Evolutionary conservation across 1,140 invertebrate species (phyloP).

Genomic region (Augochlora pura): DNA sequence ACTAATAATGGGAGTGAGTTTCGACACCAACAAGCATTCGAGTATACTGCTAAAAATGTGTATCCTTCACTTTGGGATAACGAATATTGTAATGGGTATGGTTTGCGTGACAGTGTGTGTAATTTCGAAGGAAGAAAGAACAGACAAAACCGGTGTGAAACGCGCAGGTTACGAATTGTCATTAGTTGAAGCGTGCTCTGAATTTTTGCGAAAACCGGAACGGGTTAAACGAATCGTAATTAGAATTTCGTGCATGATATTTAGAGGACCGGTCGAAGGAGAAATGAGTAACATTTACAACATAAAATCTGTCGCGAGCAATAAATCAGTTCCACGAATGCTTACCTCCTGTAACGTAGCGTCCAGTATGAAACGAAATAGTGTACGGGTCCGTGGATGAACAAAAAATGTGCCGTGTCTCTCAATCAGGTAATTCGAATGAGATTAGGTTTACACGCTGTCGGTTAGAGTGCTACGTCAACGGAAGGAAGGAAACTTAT

Average conservation of each 20-base stretch:
- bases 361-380: not conserved
- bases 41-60: slow-evolving; percentile 17
- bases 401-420: slow-evolving; percentile 9
- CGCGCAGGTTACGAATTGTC: not conserved
- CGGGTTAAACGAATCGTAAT: not conserved
- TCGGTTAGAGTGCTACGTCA: not conserved
- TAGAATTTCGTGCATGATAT: not conserved
- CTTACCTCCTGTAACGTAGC: slow-evolving; percentile 14
- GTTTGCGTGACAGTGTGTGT: slow-evolving; percentile 49
- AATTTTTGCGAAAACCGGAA: slow-evolving; percentile 16
- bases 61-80: slow-evolving; percentile 19
- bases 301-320: slow-evolving; percentile 6
- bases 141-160: slow-evolving; percentile 23
- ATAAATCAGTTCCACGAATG: not conserved
- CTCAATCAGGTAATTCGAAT: not conserved
- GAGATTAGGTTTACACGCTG: not conserved
- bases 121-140: slow-evolving; percentile 13
- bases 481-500: not conserved
- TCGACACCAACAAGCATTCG: slow-evolving; percentile 13
- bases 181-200: not conserved
- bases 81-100: slow-evolving; percentile 62
- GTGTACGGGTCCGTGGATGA: slow-evolving; percentile 15
- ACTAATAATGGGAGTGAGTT: slow-evolving; percentile 33
- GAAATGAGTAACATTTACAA: not conserved
- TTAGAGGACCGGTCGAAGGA: not conserved